Evolutionary conservation across 1,140 invertebrate genomes (phyloP), one percentile per base, ranked within the genome.

Genomic region (Eumeta japonica): DNA sequence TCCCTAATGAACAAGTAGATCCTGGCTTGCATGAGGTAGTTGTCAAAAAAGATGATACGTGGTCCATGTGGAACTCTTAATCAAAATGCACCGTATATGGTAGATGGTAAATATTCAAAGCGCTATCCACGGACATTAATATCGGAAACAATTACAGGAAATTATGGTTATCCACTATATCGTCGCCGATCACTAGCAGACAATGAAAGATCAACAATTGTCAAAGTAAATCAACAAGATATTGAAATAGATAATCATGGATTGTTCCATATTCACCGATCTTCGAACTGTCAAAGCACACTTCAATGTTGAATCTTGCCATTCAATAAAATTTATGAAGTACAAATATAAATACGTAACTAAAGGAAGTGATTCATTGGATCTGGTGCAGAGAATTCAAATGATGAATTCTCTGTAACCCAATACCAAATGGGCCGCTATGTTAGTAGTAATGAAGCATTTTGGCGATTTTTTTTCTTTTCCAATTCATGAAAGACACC

Each of bases 201-300:
- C 47, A 54, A 60, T 49, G 54, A 62, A 41, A 27, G 55, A 37
- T 43, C 41, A 28, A 30, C 20, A 28, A n/a, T n/a, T n/a, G n/a
- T n/a, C n/a, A n/a, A n/a, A n/a, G n/a, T n/a, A n/a, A n/a, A n/a
- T n/a, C n/a, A n/a, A n/a, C n/a, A n/a, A n/a, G n/a, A n/a, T n/a
- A n/a, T n/a, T n/a, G n/a, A n/a, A n/a, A n/a, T n/a, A 2, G 27
- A 50, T 13, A 37, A 39, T 34, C 41, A 52, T 80, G 72, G 72
- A 50, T 81, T 36, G 77, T 80, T 17, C 78, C 76, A 35, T 81
- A 81, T 62, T 77, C 63, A 41, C 68, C 75, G 11, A 39, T 78
- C 3, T 54, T 82, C 64, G 70, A 53, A 77, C 50, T 33, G 81
- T 63, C 43, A 60, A 79, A 37, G 55, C 66, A 27, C 76, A 79